Evolutionary conservation across 2,888 invertebrate species (phyloP), one percentile per base, ranked within the genome.

Genomic region (Petrolisthes manimaculis): DNA sequence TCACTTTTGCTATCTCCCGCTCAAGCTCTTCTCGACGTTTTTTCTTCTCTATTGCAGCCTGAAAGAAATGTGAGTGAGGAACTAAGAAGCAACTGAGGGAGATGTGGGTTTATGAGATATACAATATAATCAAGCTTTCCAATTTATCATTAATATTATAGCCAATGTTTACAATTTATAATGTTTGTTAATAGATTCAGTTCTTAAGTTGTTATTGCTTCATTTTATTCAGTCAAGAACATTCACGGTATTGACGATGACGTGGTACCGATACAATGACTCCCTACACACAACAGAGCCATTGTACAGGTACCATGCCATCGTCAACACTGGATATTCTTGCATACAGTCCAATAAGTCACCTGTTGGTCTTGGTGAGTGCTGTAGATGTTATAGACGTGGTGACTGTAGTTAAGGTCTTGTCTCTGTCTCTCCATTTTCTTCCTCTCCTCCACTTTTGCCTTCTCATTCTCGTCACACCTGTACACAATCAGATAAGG

Each of bases 31-130:
- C 84, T 14, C 88, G 74, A 24, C 83, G 61, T 37, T 74, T 69
- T 12, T 53, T 21, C 74, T 88, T 88, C 83, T 55, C 84, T 9
- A 78, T 53, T 9, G 81, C 79, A n/a, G 83, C 83, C 88, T 88
- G 71, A 9, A 55, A n/a, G 21, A 24, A 14, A 12, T 6, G 37
- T 2, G 37, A 37, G 2, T 37, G 37, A 37, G 37, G 0, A 37
- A 37, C 37, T 37, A 37, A 37, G 37, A 37, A 37, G 37, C 37
- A 37, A 37, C 37, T 37, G 37, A 24, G 75, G n/a, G 75, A 75
- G 24, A 75, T n/a, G 21, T 75, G 61, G 61, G 37, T 37, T 37
- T 37, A 37, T 37, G 37, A 37, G 37, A 37, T 37, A 37, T 2
- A 37, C 37, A 37, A 37, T 37, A 37, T 37, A 37, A 37, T 2